phyloP scores from a whole-genome alignment of 2,113 vertebrate genomes.

The Falco punctatus region DNA sequence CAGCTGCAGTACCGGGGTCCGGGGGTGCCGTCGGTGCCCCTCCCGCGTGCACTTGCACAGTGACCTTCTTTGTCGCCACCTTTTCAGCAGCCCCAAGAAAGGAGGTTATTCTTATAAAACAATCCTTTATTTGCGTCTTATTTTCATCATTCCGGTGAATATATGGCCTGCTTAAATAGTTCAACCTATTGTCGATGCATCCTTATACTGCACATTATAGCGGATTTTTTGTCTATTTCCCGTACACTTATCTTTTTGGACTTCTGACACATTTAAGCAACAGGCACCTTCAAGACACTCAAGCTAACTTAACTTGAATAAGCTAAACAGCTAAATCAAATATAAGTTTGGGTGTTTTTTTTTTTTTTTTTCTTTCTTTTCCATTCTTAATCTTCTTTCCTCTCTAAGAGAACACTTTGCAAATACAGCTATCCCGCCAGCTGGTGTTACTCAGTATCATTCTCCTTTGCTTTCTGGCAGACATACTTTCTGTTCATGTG shows the following conservation, averaged over 20 bases:
- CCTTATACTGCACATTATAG: neutral
- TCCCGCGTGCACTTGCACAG: too few species aligned
- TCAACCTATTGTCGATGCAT: neutral
- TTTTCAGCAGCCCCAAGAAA: neutral
- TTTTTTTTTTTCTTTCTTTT: neutral
- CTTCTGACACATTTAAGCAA: neutral
- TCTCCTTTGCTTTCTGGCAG: neutral
- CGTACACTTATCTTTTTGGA: neutral
- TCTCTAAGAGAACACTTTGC: neutral
- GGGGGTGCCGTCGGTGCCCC: too few species aligned
- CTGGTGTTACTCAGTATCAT: neutral
- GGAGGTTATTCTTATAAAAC: neutral
- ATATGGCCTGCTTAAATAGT: neutral
- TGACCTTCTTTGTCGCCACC: neutral
- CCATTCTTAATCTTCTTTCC: neutral
- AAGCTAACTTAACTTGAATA: neutral
- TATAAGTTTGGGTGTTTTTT: neutral
- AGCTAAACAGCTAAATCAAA: neutral
- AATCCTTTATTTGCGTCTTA: neutral
- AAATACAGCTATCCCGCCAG: neutral
- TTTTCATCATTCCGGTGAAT: neutral
- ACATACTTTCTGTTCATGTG: neutral
- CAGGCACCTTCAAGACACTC: neutral
- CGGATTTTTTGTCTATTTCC: neutral
- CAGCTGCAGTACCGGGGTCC: too few species aligned